Conservation (phyloP, 2,888 invertebrate species). For the Lordiphosa andalusiaca region DNA sequence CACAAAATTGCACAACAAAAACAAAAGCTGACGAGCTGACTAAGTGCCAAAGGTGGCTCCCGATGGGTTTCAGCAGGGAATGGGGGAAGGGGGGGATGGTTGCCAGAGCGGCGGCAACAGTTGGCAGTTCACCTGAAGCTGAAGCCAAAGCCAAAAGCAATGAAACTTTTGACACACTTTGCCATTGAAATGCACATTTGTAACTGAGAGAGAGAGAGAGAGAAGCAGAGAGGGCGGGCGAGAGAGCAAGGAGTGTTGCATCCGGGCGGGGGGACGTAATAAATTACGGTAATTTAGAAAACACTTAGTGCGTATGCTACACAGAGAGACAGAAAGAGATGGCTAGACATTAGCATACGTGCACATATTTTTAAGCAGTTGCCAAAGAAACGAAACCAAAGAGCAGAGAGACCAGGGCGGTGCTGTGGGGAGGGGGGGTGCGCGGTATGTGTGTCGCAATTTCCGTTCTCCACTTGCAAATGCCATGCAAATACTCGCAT, state of each 20-base stretch:
- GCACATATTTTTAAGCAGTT: conserved; percentile 35
- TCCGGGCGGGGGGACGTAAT: conserved; percentile 40
- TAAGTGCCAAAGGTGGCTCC: conserved; percentile 38
- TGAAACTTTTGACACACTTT: conserved; percentile 64
- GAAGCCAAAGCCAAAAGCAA: conserved; percentile 35
- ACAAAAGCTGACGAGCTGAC: conserved; percentile 57
- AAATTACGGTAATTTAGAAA: conserved; percentile 72
- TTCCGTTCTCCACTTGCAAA: conserved; percentile 57
- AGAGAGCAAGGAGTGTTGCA: too few relatives aligned
- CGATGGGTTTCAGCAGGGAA: background rate
- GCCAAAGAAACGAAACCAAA: conserved; percentile 19
- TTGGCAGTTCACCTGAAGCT: conserved; percentile 41
- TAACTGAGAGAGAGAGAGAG: conserved; percentile 1
- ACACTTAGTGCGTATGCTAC: conserved; percentile 55
- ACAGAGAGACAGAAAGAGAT: conserved; percentile 3
- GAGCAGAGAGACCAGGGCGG: too few relatives aligned
- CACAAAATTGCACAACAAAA: conserved; percentile 44
- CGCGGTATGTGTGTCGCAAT: conserved; percentile 58
- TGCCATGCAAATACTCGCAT: conserved; percentile 36
- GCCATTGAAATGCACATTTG: conserved; percentile 41
- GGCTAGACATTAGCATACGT: conserved; percentile 45
- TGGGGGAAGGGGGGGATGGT: background rate
- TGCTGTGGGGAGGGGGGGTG: too few relatives aligned
- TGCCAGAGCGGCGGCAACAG: conserved; percentile 31
- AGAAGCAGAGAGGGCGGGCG: too few relatives aligned